Evolutionary conservation across 2,888 invertebrate genomes (phyloP), one percentile per base, ranked within the genome.

Genomic region (Lithophane socia): DNA sequence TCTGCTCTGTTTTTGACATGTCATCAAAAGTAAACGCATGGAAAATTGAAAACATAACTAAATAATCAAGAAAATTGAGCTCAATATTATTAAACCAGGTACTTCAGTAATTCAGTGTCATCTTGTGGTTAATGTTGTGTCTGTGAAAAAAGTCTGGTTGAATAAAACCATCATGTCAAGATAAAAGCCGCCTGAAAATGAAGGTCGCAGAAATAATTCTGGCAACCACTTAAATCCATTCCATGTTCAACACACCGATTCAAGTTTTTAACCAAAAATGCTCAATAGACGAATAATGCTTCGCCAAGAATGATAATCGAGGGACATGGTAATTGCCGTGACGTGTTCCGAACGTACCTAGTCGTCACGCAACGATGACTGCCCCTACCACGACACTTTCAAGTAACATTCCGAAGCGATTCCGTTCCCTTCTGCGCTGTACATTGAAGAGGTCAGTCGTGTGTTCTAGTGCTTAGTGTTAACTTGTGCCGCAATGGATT

Each of bases 331-430:
- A 94, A 94, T 94, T 93, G 91, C 90, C 92, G 90, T 95, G 94
- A 95, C 95, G 94, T 92, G 92, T 90, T 86, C 77, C 83, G 79
- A 89, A 89, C 88, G 88, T 90, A 90, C 92, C 90, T 91, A 90
- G 88, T 87, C 93, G 96, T 95, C 95, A 96, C 94, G 96, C 94
- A 92, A 93, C 94, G 93, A 86, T 90, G 94, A 84, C 80, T 90
- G 91, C 94, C 94, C 94, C 94, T 94, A 94, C 94, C 94, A 94
- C 92, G 92, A 89, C 89, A 91, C 90, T 91, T 92, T 91, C 90
- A 89, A 91, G 87, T 87, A 86, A 86, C 87, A 89, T 90, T 90
- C 89, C 86, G 85, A 88, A 83, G 75, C 85, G 85, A 86, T 82
- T 85, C 86, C 85, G 85, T 90, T 90, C 89, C 88, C 88, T 90